Evolutionary conservation across 2,113 vertebrate genomes (phyloP).

Genomic region (Triplophysa dalaica): DNA sequence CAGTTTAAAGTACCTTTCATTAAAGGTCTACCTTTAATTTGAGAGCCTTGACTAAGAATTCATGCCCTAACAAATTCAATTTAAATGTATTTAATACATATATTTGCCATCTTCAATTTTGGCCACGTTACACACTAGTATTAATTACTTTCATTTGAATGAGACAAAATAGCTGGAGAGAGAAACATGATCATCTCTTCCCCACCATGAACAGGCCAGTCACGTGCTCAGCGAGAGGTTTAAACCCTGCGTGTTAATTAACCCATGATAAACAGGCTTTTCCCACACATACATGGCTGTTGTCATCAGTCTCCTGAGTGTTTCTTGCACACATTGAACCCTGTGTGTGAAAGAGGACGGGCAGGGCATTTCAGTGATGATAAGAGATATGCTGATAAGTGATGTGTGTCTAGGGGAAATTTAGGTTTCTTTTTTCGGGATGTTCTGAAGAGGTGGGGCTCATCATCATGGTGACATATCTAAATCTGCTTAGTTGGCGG

Average conservation of each 20-base stretch:
- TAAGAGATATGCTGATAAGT: slow-evolving; percentile 44
- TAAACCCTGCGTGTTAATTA: slow-evolving; percentile 73
- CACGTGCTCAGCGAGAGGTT: slow-evolving; percentile 28
- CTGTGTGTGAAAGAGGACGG: slow-evolving; percentile 21
- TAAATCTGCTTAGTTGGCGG: slow-evolving; percentile 87
- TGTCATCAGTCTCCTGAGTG: slow-evolving; percentile 68
- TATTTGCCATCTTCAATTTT: too few relatives aligned
- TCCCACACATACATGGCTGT: slow-evolving; percentile 69
- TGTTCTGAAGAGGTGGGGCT: slow-evolving; percentile 46
- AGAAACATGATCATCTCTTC: neutral
- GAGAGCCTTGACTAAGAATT: too few relatives aligned
- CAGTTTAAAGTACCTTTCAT: too few relatives aligned
- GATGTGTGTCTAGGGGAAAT: slow-evolving; percentile 39
- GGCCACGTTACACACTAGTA: neutral
- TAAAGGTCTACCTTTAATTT: too few relatives aligned
- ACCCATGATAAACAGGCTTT: slow-evolving; percentile 73
- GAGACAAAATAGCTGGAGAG: slow-evolving; percentile 11
- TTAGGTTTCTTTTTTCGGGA: slow-evolving; percentile 27
- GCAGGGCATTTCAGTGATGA: neutral
- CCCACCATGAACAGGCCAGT: neutral
- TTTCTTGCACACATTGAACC: slow-evolving; percentile 44
- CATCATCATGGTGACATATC: slow-evolving; percentile 71
- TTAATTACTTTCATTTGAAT: slow-evolving; percentile 12
- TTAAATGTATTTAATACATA: neutral
- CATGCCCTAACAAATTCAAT: too few relatives aligned